Evolutionary conservation across 1,140 invertebrate species (phyloP), one percentile per base, ranked within the genome.

Genomic region (Steinernema feltiae): DNA sequence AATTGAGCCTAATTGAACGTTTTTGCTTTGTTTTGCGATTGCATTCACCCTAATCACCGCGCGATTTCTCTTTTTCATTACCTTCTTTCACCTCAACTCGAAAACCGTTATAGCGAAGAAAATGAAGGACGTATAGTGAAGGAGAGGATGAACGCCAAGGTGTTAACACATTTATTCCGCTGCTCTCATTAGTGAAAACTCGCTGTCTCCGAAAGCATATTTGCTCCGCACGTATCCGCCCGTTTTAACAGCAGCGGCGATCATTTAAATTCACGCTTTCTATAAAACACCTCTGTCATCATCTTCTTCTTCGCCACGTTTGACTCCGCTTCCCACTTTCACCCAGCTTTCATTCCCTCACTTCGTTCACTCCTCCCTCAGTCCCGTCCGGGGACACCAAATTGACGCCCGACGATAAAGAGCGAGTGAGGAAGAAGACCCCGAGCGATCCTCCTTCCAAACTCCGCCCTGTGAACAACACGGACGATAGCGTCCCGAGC

Each of bases 351-450:
- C 24, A 3, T n/a, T 27, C 53, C 15, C 53, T 27, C 53, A 27
- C 2, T 46, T n/a, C 41, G 41, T n/a, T 46, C 41, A 46, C 41
- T 46, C 12, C 53, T 63, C 12, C 53, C 53, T 27, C 24, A 17
- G 53, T 27, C 53, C 53, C 53, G 53, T 63, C 24, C 53, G 3
- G 53, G 53, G 53, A 63, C 53, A 63, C 53, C 53, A 63, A 63
- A 63, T 63, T 63, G 53, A 63, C 53, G 53, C 53, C 53, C 53
- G 12, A 27, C 24, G 53, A 63, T 63, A 63, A 63, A 63, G 53
- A 63, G 53, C 24, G 24, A 63, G 12, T 27, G 53, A 63, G 24
- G 24, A 63, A 15, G 53, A 63, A 46, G 41, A 46, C 41, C 41
- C 53, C 53, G 12, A 27, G 53, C 53, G 15, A n/a, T 27, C 53